Evolutionary conservation across 2,113 vertebrate genomes (phyloP).

Genomic region (Hippocampus comes): DNA sequence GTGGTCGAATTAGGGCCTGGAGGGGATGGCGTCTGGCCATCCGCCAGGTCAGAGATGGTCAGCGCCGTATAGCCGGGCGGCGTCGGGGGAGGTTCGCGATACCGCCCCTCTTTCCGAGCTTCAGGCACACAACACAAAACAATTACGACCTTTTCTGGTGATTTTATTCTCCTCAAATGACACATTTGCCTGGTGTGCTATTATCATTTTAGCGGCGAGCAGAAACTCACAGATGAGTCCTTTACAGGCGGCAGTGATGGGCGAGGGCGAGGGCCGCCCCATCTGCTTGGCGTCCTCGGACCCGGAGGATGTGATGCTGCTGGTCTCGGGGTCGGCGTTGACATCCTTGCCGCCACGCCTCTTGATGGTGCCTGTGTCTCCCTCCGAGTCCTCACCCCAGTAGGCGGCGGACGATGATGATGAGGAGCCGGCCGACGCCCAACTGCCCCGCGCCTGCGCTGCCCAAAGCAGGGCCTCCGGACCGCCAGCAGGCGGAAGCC

Average conservation of each 20-base stretch:
- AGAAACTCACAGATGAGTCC: conserved; percentile 80
- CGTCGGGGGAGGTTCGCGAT: conserved; percentile 92
- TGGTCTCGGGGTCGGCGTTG: conserved; percentile 83
- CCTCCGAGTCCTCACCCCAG: conserved; percentile 97
- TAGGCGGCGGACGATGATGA: conserved; percentile 88
- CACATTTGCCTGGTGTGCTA: too few relatives aligned
- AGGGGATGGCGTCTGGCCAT: conserved; percentile 67
- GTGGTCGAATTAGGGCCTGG: conserved; percentile 29
- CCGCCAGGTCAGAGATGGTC: conserved; percentile 86
- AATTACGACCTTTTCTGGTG: neutral
- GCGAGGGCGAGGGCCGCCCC: conserved; percentile 71
- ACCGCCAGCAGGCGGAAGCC: conserved; percentile 74
- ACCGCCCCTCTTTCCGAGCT: conserved; percentile 93
- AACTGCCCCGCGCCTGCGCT: conserved; percentile 90
- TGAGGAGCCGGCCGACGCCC: conserved; percentile 78
- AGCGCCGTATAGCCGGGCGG: conserved; percentile 94
- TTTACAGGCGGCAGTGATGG: conserved; percentile 82
- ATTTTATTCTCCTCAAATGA: too few relatives aligned
- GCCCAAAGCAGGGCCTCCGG: conserved; percentile 80
- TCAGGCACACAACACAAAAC: conserved; percentile 3
- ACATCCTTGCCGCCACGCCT: conserved; percentile 94
- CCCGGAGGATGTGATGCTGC: conserved; percentile 80
- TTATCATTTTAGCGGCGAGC: neutral
- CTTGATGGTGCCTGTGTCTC: conserved; percentile 97
- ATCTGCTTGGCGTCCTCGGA: conserved; percentile 85